Base-by-base conservation (phyloP, 2,888 invertebrate species). In the Sturmia bella region DNA sequence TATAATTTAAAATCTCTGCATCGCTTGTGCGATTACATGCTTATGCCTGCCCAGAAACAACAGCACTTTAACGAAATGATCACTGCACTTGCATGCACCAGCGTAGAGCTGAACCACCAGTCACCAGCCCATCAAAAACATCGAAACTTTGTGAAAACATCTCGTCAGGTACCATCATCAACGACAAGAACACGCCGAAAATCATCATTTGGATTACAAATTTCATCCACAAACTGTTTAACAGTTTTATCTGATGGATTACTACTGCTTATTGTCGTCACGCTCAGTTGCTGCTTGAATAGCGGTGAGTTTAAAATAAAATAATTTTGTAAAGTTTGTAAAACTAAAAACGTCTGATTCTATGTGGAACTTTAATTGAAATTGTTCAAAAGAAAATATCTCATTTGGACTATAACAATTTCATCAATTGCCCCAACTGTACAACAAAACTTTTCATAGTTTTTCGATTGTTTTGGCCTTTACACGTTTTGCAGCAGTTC, bases 131-230 rank as follows among this genome's bases (percentile, higher is more conserved):
- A 84, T 84, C 83, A 85, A 76, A 83, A 84, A 86, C 85, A 85
- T 85, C 85, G 85, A 85, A 84, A 84, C 85, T 85, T 86, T 85
- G 59, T 70, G 76, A 85, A 86, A 86, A 85, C 87, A 88, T 85
- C 85, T 87, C 87, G 88, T 89, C 89, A 89, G 89, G 88, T 87
- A 45, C 59, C 85, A 84, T 66, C 85, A 84, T 41, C 86, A 84
- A 78, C 79, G 84, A 76, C 78, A 84, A 57, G 74, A 74, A 64
- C 66, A 79, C 54, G 56, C 75, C 72, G 63, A 83, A 66, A 82
- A 84, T 32, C 32, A 32, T 27, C 82, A 77, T 43, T 66, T 45
- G 69, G 75, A 80, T 69, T 72, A 72, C 56, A 59, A 64, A 12
- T 56, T 9, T 17, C 45, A 59, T 11, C 41, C 27, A 37, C 61